Conservation (phyloP, 2,113 vertebrate species). For the Thomomys bottae region DNA sequence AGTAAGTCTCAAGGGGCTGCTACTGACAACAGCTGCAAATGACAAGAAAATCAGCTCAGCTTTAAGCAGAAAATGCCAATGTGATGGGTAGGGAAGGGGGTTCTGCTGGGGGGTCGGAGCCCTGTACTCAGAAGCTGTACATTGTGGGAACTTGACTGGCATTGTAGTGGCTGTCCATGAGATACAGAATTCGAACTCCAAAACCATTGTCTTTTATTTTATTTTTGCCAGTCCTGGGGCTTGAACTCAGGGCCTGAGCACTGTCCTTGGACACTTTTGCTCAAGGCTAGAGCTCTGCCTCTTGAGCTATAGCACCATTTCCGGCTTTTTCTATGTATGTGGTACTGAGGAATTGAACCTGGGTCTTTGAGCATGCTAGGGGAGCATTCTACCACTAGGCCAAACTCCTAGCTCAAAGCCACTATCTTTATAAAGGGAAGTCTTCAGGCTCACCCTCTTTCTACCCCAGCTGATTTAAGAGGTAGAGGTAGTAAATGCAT, state of each 20-base stretch:
- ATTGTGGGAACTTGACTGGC: not conserved
- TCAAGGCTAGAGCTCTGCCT: too few relatives aligned
- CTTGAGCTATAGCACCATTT: too few relatives aligned
- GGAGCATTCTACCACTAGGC: too few relatives aligned
- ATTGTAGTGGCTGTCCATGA: not conserved
- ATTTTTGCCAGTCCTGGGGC: too few relatives aligned
- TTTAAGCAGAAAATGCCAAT: constrained; percentile 6
- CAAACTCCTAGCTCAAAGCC: too few relatives aligned
- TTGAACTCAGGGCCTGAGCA: too few relatives aligned
- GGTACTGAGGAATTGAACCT: too few relatives aligned
- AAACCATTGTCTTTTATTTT: not conserved
- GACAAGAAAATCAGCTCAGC: not conserved
- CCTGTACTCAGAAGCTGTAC: not conserved
- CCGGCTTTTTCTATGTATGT: too few relatives aligned
- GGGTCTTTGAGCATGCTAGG: too few relatives aligned
- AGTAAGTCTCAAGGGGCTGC: constrained; percentile 1
- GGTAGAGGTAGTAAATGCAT: constrained; percentile 53
- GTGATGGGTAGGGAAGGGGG: not conserved
- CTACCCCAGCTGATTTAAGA: constrained; percentile 5
- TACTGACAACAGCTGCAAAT: constrained; percentile 4
- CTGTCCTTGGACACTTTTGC: too few relatives aligned
- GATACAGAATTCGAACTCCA: not conserved
- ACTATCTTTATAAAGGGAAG: not conserved
- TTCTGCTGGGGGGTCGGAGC: not conserved
- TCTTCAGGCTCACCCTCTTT: not conserved